Conservation (phyloP, 2,797 vertebrate genomes). For the Sebastes melanostomus region DNA sequence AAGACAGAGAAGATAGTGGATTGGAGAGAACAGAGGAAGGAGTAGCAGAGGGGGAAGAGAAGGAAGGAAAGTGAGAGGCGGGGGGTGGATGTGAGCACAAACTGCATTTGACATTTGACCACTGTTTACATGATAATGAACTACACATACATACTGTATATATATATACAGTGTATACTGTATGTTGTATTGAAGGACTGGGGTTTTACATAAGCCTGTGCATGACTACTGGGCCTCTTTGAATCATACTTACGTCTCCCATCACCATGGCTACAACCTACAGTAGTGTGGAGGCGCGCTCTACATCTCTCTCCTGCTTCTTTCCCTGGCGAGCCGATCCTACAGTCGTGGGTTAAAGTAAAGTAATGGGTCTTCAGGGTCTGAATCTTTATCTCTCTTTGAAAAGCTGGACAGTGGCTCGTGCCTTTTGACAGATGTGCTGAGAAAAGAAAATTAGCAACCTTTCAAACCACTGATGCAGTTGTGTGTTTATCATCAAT, state of each 20-base stretch:
- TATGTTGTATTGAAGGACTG: constrained; percentile 31
- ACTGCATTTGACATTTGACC: constrained; percentile 54
- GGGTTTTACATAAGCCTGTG: constrained; percentile 79
- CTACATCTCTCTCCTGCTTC: constrained; percentile 60
- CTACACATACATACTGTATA: not conserved
- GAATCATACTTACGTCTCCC: constrained; percentile 72
- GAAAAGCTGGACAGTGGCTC: not conserved
- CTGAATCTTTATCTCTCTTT: constrained; percentile 44
- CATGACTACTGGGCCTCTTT: constrained; percentile 72
- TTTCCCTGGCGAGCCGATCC: constrained; percentile 56
- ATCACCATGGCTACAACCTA: constrained; percentile 82
- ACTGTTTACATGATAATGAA: constrained; percentile 46
- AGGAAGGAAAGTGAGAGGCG: not conserved
- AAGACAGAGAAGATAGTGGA: constrained; percentile 35
- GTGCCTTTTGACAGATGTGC: constrained; percentile 29
- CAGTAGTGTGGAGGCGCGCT: constrained; percentile 76
- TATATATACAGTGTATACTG: not conserved
- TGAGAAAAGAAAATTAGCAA: not conserved
- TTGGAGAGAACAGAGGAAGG: not conserved
- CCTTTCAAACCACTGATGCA: not conserved
- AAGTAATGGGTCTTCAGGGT: constrained; percentile 57
- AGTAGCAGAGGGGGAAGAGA: not conserved
- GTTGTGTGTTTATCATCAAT: not conserved
- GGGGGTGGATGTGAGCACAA: constrained; percentile 32
- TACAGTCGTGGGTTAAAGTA: constrained; percentile 62